Conservation (phyloP, 2,113 vertebrate genomes). For the Mirza zaza region DNA sequence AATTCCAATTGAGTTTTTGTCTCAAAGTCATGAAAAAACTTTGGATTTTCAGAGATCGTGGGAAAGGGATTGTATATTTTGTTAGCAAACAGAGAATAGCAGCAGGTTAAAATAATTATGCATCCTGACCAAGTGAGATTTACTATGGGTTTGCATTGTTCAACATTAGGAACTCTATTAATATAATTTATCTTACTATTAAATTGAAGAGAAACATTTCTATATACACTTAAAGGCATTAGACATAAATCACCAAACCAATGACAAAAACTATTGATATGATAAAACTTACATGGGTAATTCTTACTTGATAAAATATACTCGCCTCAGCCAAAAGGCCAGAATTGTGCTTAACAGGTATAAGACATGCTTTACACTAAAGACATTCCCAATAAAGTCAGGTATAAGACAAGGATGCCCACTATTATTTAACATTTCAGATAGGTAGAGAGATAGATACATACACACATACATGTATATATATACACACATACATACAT, state of each 20-base stretch:
- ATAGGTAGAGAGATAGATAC: not conserved
- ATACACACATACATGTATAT: not conserved
- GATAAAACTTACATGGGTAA: not conserved
- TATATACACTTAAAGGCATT: not conserved
- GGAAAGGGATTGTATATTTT: not conserved
- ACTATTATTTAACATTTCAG: conserved; percentile 18
- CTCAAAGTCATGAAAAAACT: not conserved
- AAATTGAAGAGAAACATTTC: not conserved
- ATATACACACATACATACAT: not conserved
- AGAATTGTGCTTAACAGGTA: not conserved
- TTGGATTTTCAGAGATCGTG: not conserved
- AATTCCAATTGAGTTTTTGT: not conserved
- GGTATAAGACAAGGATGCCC: not conserved
- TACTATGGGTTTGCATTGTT: not conserved
- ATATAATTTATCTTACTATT: not conserved
- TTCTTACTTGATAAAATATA: not conserved
- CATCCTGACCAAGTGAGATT: not conserved
- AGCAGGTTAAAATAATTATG: not conserved
- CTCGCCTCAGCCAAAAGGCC: not conserved
- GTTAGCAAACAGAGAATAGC: not conserved
- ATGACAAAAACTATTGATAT: conserved; percentile 5
- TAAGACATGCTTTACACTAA: not conserved
- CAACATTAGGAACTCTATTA: not conserved
- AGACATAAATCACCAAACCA: not conserved
- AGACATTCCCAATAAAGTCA: not conserved